Evolutionary conservation across 2,888 invertebrate species (phyloP).

Genomic region (Tridacna gigas): DNA sequence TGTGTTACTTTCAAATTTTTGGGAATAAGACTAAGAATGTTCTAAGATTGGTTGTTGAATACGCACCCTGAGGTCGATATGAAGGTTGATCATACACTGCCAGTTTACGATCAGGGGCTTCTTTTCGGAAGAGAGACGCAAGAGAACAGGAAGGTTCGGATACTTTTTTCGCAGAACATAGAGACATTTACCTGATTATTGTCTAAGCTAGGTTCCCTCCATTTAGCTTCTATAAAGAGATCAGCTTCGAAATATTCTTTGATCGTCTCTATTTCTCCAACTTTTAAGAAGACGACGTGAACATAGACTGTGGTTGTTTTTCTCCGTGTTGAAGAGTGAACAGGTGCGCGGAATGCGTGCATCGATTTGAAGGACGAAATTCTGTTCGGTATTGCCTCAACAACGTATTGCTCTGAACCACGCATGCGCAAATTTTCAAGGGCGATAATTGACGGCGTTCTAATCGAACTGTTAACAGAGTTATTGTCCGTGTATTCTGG

Average conservation of each 20-base stretch:
- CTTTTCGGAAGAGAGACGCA: too few species aligned
- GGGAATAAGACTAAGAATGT: too few species aligned
- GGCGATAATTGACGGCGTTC: slow-evolving; percentile 56
- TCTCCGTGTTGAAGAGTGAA: slow-evolving; percentile 12
- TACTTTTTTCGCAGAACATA: too few species aligned
- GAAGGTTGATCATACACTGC: too few species aligned
- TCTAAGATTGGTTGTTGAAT: too few species aligned
- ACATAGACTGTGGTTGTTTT: slow-evolving; percentile 68
- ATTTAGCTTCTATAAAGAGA: slow-evolving; percentile 73
- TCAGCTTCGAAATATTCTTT: slow-evolving; percentile 75
- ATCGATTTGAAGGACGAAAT: slow-evolving; percentile 22
- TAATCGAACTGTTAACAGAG: slow-evolving; percentile 26
- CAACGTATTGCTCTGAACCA: slow-evolving; percentile 21
- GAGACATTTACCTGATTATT: slow-evolving; percentile 42
- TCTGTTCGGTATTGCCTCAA: slow-evolving; percentile 17
- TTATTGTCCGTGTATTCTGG: slow-evolving; percentile 8
- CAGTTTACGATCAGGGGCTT: too few species aligned
- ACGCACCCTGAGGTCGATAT: too few species aligned
- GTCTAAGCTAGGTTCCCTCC: slow-evolving; percentile 71
- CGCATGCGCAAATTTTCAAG: slow-evolving; percentile 53
- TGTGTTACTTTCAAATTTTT: too few species aligned
- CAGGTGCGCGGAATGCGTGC: slow-evolving; percentile 31
- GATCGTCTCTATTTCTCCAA: slow-evolving; percentile 75
- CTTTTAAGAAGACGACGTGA: slow-evolving; percentile 70
- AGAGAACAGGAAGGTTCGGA: too few species aligned